phyloP scores from a whole-genome alignment of 2,888 invertebrate species.

The Electrophaes corylata region DNA sequence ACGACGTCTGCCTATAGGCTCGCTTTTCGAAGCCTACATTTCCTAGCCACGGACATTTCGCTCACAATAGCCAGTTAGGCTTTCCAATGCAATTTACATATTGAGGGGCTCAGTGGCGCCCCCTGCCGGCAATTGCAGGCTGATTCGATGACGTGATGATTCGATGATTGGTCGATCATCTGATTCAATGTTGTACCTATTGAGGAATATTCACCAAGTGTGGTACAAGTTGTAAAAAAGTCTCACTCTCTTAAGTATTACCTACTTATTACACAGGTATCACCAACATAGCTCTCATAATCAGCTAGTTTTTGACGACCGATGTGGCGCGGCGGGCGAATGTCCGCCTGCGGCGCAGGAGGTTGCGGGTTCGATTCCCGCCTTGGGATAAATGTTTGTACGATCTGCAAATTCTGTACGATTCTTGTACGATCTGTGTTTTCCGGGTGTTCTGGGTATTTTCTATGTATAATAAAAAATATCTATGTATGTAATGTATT shows the following conservation, averaged over 20 bases:
- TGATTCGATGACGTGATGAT: slow-evolving; percentile 41
- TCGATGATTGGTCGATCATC: slow-evolving; percentile 46
- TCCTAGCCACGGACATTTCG: slow-evolving; percentile 19
- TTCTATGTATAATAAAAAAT: too few relatives aligned
- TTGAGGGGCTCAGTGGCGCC: slow-evolving; percentile 56
- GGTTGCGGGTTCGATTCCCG: too few relatives aligned
- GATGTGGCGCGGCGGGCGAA: too few relatives aligned
- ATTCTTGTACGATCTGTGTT: too few relatives aligned
- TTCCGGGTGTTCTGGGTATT: too few relatives aligned
- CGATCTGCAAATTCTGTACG: too few relatives aligned
- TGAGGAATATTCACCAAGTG: slow-evolving; percentile 31
- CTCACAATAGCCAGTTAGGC: slow-evolving; percentile 40
- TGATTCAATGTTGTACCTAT: slow-evolving; percentile 49
- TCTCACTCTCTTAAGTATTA: background rate
- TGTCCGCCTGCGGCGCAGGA: too few relatives aligned
- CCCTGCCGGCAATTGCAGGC: slow-evolving; percentile 43
- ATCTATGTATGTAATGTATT: too few relatives aligned
- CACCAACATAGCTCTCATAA: too few relatives aligned
- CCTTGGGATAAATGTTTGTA: too few relatives aligned
- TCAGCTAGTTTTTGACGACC: too few relatives aligned
- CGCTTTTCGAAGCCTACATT: slow-evolving; percentile 1
- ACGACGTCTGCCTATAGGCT: background rate
- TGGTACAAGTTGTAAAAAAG: slow-evolving; percentile 8
- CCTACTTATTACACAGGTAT: too few relatives aligned
- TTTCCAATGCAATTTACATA: slow-evolving; percentile 64